Evolutionary conservation across 2,888 invertebrate species (phyloP).

Genomic region (Heliconius aoede): DNA sequence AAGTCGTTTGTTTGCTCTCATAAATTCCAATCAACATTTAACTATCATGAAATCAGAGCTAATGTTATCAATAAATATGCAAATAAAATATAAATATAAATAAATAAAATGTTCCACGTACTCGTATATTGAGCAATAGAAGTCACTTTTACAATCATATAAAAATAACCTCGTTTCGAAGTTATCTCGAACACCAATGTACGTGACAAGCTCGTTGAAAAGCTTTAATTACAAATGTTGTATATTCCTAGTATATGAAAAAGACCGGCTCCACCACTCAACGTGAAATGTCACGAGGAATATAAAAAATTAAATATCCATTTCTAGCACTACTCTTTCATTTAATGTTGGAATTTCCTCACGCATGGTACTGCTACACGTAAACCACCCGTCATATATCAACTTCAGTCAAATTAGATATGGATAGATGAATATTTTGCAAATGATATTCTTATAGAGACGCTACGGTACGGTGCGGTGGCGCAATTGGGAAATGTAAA

Average conservation of each 20-base stretch:
- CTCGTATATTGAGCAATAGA: not conserved
- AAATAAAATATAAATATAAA: not conserved
- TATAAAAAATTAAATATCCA: not conserved
- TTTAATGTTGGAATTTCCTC: not conserved
- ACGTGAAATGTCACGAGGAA: not conserved
- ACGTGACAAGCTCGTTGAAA: no score
- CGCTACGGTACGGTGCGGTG: not conserved
- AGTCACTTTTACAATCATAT: not conserved
- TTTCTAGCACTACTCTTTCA: not conserved
- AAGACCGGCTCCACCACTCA: not conserved
- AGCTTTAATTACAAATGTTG: not conserved
- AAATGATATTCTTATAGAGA: not conserved
- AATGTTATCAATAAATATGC: not conserved
- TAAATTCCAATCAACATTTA: not conserved
- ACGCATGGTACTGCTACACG: not conserved
- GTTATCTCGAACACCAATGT: no score
- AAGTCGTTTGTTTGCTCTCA: not conserved
- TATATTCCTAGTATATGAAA: not conserved
- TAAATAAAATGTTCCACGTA: no score
- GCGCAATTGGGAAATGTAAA: not conserved
- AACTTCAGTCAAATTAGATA: constrained; percentile 19
- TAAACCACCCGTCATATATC: not conserved
- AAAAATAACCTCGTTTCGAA: not conserved
- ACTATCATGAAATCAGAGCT: not conserved
- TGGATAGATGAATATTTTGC: constrained; percentile 11